Base-by-base conservation (phyloP, 2,113 vertebrate genomes). In the Macheiramphus alcinus region DNA sequence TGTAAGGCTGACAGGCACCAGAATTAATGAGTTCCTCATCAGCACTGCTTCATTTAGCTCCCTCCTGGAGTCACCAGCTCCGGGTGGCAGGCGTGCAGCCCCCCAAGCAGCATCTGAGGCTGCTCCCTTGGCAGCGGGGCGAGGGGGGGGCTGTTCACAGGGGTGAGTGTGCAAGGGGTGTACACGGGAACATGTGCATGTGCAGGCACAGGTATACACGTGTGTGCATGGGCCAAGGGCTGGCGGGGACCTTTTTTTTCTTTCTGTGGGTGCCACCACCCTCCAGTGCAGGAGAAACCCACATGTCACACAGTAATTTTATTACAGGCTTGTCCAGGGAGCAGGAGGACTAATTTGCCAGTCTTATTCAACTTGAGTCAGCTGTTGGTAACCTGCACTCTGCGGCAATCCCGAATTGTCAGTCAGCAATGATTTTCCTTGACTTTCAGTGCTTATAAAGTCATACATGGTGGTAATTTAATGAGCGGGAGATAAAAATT, bases 401-500 rank as follows among this genome's bases (percentile, higher is more conserved):
- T 88, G 96, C 23, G 38, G 68, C 94, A 94, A 83, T 95, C 73
- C 92, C 6, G 1, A 93, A 43, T 31, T 98, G 96, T 92, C 97
- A 96, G 93, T 94, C 93, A 97, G 97, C 94, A 84, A 25, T 3
- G 38, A 95, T 96, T 92, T 36, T 56, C 88, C 80, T 27, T 91
- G 96, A 95, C 94, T 95, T 96, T 89, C 84, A 86, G 90, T 63
- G 88, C 94, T 97, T 88, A 76, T 95, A 84, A 97, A 98, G 95
- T 96, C 96, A 96, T 61, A 90, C 26, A 76, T 40, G 56, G 78
- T 52, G 95, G 92, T 97, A 94, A 97, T 96, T 97, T 98, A 98
- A 98, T 97, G 97, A 98, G 98, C 22, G 3, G 85, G 76, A 89
- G 91, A 98, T 98, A 83, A 98, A 97, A 98, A 98, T 98, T 98